Conservation (phyloP, 2,797 vertebrate genomes). For the Siniperca undulata region DNA sequence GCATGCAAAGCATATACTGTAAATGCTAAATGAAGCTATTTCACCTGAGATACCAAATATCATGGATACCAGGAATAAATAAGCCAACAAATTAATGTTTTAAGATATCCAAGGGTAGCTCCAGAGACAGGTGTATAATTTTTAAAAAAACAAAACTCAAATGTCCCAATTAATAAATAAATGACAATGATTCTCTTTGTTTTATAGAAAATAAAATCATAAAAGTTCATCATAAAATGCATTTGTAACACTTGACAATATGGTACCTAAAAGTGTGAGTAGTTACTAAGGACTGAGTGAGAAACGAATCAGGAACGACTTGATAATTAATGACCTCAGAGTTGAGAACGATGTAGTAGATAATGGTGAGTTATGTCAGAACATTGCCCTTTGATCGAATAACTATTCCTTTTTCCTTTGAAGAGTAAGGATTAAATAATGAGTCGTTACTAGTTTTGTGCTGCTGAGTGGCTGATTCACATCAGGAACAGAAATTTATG, state of each 20-base stretch:
- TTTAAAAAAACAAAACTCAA: neutral
- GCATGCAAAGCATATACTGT: conserved; percentile 23
- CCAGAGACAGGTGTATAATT: neutral
- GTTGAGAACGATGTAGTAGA: neutral
- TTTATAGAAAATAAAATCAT: no score
- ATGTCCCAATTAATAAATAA: neutral
- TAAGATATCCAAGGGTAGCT: neutral
- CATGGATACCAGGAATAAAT: conserved; percentile 9
- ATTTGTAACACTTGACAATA: neutral
- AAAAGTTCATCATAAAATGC: neutral
- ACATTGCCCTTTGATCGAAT: neutral
- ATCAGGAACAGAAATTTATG: neutral
- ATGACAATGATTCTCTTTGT: neutral
- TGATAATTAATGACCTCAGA: neutral
- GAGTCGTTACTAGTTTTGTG: neutral
- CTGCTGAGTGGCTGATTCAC: neutral
- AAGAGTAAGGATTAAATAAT: neutral
- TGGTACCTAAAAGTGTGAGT: neutral
- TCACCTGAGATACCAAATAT: conserved; percentile 7
- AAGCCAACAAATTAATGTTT: neutral
- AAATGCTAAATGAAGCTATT: conserved; percentile 30
- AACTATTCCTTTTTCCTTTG: neutral
- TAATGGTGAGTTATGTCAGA: neutral
- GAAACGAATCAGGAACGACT: neutral
- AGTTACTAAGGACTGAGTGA: neutral